Evolutionary conservation across 2,888 invertebrate genomes (phyloP).

Genomic region (Acleris cristana): DNA sequence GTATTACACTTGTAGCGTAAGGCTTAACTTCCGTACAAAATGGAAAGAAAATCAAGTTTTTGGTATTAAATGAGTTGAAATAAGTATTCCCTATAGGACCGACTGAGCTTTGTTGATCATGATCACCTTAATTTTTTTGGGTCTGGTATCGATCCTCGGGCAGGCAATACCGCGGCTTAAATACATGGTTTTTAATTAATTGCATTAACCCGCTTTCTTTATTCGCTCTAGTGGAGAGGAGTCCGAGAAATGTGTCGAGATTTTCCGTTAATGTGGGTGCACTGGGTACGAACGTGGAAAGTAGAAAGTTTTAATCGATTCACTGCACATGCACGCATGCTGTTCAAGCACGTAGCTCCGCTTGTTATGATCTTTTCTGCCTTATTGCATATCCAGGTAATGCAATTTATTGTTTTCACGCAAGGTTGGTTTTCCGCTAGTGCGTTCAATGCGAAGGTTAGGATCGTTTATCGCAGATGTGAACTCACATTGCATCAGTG

Average conservation of each 20-base stretch:
- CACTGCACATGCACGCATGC: slow-evolving; percentile 80
- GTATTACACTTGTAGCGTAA: neutral
- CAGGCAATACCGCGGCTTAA: slow-evolving; percentile 13
- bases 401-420: slow-evolving; percentile 37
- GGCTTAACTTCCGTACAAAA: too few relatives aligned
- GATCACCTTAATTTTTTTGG: too few relatives aligned
- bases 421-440: slow-evolving; percentile 23
- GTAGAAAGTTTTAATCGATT: slow-evolving; percentile 81
- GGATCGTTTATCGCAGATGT: neutral
- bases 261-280: slow-evolving; percentile 77
- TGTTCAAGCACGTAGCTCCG: slow-evolving; percentile 53
- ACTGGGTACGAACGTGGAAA: slow-evolving; percentile 73
- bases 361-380: slow-evolving; percentile 59
- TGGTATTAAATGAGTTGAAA: too few relatives aligned
- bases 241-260: slow-evolving; percentile 75
- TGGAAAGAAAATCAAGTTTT: too few relatives aligned
- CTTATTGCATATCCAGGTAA: slow-evolving; percentile 56
- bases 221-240: slow-evolving; percentile 74
- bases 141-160: neutral
- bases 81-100: too few relatives aligned
- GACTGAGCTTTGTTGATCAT: too few relatives aligned
- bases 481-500: neutral
- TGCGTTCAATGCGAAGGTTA: slow-evolving; percentile 36
- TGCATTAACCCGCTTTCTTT: slow-evolving; percentile 69
- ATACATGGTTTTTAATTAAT: slow-evolving; percentile 52